Evolutionary conservation across 1,140 invertebrate species (phyloP), one percentile per base, ranked within the genome.

Genomic region (Globodera ellingtonae): DNA sequence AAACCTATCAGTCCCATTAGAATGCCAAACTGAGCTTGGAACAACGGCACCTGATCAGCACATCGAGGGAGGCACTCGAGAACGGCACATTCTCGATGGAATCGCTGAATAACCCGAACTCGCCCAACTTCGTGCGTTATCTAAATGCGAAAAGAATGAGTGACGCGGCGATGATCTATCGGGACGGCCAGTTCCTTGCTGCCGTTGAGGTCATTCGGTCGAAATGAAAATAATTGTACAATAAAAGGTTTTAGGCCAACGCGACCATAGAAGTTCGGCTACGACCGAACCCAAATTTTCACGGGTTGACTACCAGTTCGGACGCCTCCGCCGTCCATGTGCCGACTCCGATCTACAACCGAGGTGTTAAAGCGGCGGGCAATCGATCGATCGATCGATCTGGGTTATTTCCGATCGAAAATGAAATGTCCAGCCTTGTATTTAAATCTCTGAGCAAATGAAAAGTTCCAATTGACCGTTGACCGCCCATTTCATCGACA

Each of bases 301-400:
- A 89, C 72, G 81, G 83, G 7, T 75, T 89, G 44, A 62, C 66
- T 8, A 89, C 88, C 35, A 86, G 81, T 69, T 84, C 83, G 2
- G 82, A 89, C 15, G 80, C 84, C 10, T 89, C 87, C n/a, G 89
- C 88, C 10, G 87, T 89, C 4, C 87, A 89, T 79, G 79, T 89
- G 71, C 87, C 87, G 9, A 89, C 87, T 48, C 87, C 88, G 4
- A 79, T 89, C 13, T 89, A 89, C 75, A 89, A 89, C 66, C 81
- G 88, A 85, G 76, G 86, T 83, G 66, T 78, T 10, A 83, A 35
- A 21, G 7, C 44, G 82, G 35, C 9, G 6, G 70, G 24, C 21
- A 4, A 35, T 84, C 78, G 35, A 75, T 10, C 46, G 0, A 35
- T 35, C 35, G 35, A 35, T 35, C 35, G 1, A 35, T 35, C 35